Conservation (phyloP, 2,888 invertebrate genomes). For the Ophonus ardosiacus region DNA sequence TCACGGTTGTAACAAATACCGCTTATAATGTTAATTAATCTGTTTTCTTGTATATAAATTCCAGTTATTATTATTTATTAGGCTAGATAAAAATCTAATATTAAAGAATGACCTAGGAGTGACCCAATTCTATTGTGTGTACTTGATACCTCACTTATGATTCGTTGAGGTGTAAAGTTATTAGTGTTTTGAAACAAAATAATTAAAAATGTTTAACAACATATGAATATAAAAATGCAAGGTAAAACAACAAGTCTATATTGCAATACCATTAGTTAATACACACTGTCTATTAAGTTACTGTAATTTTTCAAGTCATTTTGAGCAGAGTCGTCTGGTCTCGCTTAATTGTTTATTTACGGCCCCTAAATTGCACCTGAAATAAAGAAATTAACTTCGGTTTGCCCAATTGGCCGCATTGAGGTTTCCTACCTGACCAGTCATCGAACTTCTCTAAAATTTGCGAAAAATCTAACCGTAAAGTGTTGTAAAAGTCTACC, state of each 20-base stretch:
- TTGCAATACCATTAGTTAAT: background rate
- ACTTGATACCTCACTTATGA: constrained; percentile 24
- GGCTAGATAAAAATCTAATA: constrained; percentile 32
- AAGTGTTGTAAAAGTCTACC: constrained; percentile 46
- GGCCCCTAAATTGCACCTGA: constrained; percentile 56
- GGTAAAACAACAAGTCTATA: constrained; percentile 6
- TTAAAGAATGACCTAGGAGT: constrained; percentile 31
- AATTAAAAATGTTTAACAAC: constrained; percentile 27
- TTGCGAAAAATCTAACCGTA: constrained; percentile 46
- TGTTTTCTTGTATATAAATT: background rate
- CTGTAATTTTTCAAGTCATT: background rate
- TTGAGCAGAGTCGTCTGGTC: constrained; percentile 4
- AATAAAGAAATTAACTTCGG: constrained; percentile 63
- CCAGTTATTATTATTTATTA: background rate
- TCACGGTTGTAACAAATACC: too few species aligned
- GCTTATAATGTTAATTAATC: background rate
- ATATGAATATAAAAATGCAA: constrained; percentile 32
- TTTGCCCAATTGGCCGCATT: constrained; percentile 62
- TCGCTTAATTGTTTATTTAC: constrained; percentile 35
- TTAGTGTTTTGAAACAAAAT: constrained; percentile 37
- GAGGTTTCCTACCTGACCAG: constrained; percentile 50
- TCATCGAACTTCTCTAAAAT: constrained; percentile 24
- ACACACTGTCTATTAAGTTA: background rate
- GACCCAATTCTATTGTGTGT: constrained; percentile 28
- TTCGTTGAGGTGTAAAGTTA: constrained; percentile 25